Base-by-base conservation (phyloP, 2,113 vertebrate genomes). In the Crocuta crocuta region DNA sequence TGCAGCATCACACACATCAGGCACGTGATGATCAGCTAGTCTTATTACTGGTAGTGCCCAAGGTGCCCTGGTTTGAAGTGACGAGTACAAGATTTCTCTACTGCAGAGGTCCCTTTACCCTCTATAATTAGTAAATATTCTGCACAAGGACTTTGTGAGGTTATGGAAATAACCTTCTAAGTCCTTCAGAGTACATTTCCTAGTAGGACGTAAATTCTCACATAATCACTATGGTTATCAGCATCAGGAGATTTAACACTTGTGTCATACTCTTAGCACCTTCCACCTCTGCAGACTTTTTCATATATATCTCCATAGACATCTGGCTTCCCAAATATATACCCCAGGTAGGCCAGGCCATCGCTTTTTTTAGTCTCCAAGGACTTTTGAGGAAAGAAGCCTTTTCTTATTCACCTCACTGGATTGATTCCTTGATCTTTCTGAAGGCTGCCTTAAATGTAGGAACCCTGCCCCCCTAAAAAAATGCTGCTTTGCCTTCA, bases 321-420 rank as follows among this genome's bases (percentile, higher is more conserved):
- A 63, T 84, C 23, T 33, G 23, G 17, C 23, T 94, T 48, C 4
- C 6, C 24, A 66, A 15, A 3, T 16, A 12, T 15, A 13, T 8
- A 48, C 5, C 24, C 17, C 50, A 58, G 80, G 9, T 21, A 70
- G 39, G 35, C 74, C 76, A 79, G 4, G 35, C 35, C 0, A 48
- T 4, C 10, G 19, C 5, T 53, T 55, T 58, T 66, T 84, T 90
- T 55, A 35, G 50, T 70, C 43, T 24, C 45, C 39, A 79, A 84
- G 70, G 31, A 79, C 76, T 88, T 97, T 87, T 48, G 76, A 96
- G 48, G 35, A 94, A 79, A 91, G 53, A 43, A 6, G 24, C 15
- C 28, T 53, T 63, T 80, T 80, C 23, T 95, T 82, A 65, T 53
- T 94, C 80, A 70, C 55, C 39, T 91, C 12, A 8, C 23, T 87